phyloP scores from a whole-genome alignment of 2,888 invertebrate genomes.

The Drosophila imparisetae region DNA sequence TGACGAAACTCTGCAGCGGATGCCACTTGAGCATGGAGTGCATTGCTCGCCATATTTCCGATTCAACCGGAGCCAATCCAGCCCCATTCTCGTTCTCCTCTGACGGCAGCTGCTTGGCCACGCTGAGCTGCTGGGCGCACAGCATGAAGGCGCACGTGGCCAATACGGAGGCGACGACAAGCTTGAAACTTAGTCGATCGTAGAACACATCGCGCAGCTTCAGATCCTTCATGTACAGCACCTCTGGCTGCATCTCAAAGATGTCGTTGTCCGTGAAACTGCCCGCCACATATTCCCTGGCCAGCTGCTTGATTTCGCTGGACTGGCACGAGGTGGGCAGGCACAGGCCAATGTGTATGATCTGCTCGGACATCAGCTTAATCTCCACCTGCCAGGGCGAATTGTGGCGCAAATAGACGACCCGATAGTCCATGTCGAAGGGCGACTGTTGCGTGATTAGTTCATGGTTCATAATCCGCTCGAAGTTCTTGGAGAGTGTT shows the following conservation, averaged over 20 bases:
- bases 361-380: constrained; percentile 84
- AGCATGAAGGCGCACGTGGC: constrained; percentile 75
- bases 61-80: constrained; percentile 66
- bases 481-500: constrained; percentile 81
- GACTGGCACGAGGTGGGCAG: constrained; percentile 85
- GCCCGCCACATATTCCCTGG: constrained; percentile 80
- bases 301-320: constrained; percentile 83
- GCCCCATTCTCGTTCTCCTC: constrained; percentile 18
- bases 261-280: constrained; percentile 80
- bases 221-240: constrained; percentile 83
- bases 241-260: constrained; percentile 82
- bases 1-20: constrained; percentile 72
- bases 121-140: constrained; percentile 65
- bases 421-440: constrained; percentile 84
- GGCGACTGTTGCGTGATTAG: constrained; percentile 82
- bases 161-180: constrained; percentile 71
- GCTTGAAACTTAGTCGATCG: constrained; percentile 76
- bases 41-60: constrained; percentile 60
- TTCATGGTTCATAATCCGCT: constrained; percentile 83
- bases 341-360: constrained; percentile 86
- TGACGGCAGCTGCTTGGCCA: constrained; percentile 42
- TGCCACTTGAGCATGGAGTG: constrained; percentile 58
- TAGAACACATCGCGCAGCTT: constrained; percentile 79
- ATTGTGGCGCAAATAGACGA: constrained; percentile 83
- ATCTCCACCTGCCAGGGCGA: constrained; percentile 85